phyloP scores from a whole-genome alignment of 2,888 invertebrate genomes.

The Habrosyne pyritoides region DNA sequence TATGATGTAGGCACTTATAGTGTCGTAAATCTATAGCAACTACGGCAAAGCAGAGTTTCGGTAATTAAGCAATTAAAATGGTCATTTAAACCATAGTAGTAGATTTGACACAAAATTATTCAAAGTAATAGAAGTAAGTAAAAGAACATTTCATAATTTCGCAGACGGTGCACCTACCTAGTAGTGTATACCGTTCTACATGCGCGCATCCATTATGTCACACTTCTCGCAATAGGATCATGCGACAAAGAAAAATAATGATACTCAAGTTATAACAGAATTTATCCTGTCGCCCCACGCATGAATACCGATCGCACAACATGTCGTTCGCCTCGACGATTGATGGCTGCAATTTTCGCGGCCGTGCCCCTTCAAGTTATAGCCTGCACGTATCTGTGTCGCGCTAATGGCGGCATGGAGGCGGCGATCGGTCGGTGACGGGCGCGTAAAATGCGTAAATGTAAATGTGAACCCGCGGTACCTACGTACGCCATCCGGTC shows the following conservation, averaged over 20 bases:
- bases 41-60: no score
- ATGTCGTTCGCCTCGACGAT: conserved; percentile 51
- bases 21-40: no score
- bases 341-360: conserved; percentile 60
- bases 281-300: conserved; percentile 34
- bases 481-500: conserved; percentile 24
- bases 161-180: no score
- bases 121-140: background rate
- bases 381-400: conserved; percentile 50
- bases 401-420: conserved; percentile 54
- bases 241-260: conserved; percentile 28
- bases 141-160: background rate
- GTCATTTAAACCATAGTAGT: no score
- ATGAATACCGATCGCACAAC: conserved; percentile 46
- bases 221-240: conserved; percentile 1
- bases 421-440: conserved; percentile 57
- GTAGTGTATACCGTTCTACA: background rate
- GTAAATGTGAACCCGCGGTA: conserved; percentile 55
- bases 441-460: conserved; percentile 65
- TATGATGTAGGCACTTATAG: no score
- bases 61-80: background rate
- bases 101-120: no score
- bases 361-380: conserved; percentile 54
- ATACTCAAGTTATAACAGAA: conserved; percentile 32
- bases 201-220: conserved; percentile 8